Conservation (phyloP, 2,113 vertebrate species). For the Rhegmatorhina hoffmannsi region DNA sequence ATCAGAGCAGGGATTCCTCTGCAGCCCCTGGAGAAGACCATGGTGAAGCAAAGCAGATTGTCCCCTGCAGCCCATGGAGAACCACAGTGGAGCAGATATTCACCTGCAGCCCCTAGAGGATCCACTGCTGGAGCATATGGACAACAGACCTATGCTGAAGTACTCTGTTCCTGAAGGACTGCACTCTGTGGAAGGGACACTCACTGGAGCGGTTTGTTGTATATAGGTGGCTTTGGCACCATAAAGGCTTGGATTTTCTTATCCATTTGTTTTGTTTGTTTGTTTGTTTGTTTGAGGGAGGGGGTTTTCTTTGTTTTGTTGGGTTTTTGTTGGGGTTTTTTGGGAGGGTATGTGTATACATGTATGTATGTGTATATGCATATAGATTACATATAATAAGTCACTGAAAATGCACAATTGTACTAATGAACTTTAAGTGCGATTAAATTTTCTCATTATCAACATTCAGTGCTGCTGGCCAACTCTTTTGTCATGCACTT, state of each 20-base stretch:
- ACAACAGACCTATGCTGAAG: background rate
- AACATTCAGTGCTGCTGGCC: background rate
- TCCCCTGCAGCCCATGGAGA: background rate
- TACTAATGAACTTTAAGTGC: background rate
- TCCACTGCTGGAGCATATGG: background rate
- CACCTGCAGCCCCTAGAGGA: background rate
- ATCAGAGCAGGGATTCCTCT: fast-evolving
- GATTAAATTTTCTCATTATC: background rate
- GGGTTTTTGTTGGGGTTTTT: background rate
- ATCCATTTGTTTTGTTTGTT: background rate
- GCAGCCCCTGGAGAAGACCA: background rate
- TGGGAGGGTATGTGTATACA: background rate
- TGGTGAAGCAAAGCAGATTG: background rate
- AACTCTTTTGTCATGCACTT: background rate
- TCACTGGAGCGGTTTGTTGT: background rate
- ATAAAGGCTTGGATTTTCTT: background rate
- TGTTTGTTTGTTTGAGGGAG: too few relatives aligned
- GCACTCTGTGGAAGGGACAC: background rate
- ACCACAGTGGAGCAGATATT: background rate
- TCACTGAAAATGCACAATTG: background rate
- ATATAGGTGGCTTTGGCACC: background rate
- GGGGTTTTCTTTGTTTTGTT: background rate
- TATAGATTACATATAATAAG: background rate
- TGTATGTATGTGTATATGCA: fast-evolving
- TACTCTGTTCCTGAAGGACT: background rate